Evolutionary conservation across 2,113 vertebrate genomes (phyloP).

Genomic region (Glaucomys volans): DNA sequence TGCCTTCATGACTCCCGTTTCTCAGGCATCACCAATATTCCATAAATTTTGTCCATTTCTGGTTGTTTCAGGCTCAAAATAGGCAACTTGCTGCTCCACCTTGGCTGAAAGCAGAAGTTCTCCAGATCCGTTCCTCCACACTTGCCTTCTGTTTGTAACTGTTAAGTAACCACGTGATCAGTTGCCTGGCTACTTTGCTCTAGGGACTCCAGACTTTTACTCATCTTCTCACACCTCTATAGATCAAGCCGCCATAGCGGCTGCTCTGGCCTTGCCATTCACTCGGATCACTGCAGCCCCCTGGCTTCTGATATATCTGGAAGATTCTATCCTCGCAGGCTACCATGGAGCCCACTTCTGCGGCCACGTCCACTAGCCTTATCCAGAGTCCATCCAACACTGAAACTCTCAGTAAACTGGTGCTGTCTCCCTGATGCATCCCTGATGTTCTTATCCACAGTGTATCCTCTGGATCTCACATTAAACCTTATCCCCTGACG

Average conservation of each 20-base stretch:
- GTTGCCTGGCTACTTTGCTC: not conserved
- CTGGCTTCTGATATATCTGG: not conserved
- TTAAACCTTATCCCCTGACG: not conserved
- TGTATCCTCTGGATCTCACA: not conserved
- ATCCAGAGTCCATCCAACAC: not conserved
- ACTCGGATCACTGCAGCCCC: not conserved
- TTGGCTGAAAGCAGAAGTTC: not conserved
- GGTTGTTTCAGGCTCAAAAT: not conserved
- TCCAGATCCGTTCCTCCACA: not conserved
- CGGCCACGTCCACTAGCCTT: not conserved
- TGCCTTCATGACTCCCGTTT: not conserved
- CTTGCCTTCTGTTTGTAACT: not conserved
- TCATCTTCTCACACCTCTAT: not conserved
- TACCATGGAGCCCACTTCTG: not conserved
- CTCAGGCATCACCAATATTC: too few relatives aligned
- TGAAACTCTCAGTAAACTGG: not conserved
- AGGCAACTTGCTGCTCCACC: not conserved
- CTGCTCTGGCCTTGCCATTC: not conserved
- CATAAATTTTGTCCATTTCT: not conserved
- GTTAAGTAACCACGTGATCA: not conserved
- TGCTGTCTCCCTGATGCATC: accelerated
- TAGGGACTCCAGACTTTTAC: not conserved
- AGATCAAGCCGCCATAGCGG: not conserved
- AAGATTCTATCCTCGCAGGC: not conserved
- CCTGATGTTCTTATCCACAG: accelerated